Evolutionary conservation across 2,113 vertebrate genomes (phyloP).

Genomic region (Tragelaphus buxtoni): DNA sequence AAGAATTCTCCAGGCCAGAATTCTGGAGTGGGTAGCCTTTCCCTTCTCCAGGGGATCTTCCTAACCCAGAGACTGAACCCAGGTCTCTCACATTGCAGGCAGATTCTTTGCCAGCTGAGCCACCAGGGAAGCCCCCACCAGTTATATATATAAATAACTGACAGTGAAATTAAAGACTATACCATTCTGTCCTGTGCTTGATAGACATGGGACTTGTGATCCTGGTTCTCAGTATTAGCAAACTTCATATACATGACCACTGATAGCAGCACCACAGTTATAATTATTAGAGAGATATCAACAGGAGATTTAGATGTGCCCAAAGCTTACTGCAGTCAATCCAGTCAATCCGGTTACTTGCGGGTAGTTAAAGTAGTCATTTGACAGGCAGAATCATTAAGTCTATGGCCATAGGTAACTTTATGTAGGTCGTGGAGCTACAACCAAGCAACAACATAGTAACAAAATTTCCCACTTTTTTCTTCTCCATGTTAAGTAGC

Average conservation of each 20-base stretch:
- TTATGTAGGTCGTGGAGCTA: background rate
- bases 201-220: background rate
- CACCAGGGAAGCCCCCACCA: background rate
- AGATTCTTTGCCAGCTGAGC: background rate
- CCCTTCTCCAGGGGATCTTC: background rate
- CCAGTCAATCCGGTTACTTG: background rate
- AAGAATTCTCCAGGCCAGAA: background rate
- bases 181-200: background rate
- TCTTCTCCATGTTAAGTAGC: background rate
- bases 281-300: background rate
- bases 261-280: background rate
- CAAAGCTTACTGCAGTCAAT: background rate
- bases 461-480: background rate
- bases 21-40: background rate
- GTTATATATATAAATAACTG: background rate
- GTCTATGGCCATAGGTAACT: background rate
- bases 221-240: background rate
- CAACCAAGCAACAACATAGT: background rate
- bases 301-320: background rate
- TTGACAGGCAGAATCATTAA: background rate
- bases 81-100: accelerated
- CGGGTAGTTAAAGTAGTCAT: background rate
- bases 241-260: background rate
- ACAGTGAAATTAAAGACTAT: background rate
- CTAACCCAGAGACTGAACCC: accelerated